Evolutionary conservation across 2,113 vertebrate species (phyloP).

Genomic region (Stictonetta naevosa): DNA sequence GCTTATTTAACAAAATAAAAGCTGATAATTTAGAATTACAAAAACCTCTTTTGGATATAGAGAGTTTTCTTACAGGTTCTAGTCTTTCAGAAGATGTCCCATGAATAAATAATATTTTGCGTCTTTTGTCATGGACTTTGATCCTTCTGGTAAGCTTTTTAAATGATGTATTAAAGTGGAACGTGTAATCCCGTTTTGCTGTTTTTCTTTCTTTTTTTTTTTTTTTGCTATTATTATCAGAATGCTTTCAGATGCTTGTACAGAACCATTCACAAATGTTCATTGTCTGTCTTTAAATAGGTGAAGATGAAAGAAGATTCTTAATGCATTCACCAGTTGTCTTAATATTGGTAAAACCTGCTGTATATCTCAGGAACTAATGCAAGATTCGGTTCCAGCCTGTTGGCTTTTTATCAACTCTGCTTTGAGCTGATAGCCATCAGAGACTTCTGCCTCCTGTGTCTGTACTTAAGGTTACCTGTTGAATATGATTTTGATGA

Average conservation of each 20-base stretch:
- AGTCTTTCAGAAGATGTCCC: constrained; percentile 24
- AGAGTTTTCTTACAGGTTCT: constrained; percentile 13
- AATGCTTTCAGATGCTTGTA: constrained; percentile 25
- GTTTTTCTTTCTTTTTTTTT: constrained; percentile 35
- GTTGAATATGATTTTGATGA: constrained; percentile 8
- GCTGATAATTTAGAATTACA: constrained; percentile 1
- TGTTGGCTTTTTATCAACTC: not conserved
- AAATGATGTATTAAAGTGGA: constrained; percentile 23
- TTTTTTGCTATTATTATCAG: not conserved
- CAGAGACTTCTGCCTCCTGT: not conserved
- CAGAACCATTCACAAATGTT: not conserved
- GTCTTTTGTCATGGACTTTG: constrained; percentile 43
- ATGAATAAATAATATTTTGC: constrained; percentile 32
- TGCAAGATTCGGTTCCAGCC: not conserved
- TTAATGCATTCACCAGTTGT: not conserved
- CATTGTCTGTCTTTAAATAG: constrained; percentile 23
- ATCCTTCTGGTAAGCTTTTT: constrained; percentile 50
- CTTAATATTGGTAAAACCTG: not conserved
- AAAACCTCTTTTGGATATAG: not conserved
- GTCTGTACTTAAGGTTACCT: not conserved
- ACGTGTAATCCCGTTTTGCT: not conserved
- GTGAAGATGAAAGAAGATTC: constrained; percentile 27
- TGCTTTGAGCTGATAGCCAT: not conserved
- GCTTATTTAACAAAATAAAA: constrained; percentile 17
- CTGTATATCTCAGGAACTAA: not conserved